A percentile compares a stretch with the other conserved stretches of the same genome.
These are phyloP conservation scores for Phoronis australis DNA, from an alignment of 2,888 invertebrate genomes.

Conservation along the genomic window DNA sequence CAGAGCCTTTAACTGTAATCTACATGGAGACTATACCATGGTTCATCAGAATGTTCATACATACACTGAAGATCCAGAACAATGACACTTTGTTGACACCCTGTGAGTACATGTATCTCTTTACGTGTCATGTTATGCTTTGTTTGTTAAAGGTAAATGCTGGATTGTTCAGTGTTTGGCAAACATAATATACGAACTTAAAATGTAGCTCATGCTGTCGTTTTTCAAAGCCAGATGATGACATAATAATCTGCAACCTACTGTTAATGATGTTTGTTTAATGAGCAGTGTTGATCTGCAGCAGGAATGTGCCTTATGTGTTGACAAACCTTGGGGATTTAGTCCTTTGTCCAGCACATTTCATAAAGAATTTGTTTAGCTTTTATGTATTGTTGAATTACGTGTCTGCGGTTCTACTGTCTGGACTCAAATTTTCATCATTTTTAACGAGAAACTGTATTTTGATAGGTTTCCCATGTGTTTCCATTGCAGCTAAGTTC, in stretches of 20 bases:
- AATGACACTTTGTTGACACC: conserved; percentile 30
- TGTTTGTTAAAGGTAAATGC: neutral
- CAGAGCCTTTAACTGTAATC: conserved; percentile 63
- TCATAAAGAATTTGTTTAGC: no score
- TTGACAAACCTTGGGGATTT: no score
- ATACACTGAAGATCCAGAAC: conserved; percentile 68
- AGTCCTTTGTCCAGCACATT: no score
- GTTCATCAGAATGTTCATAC: conserved; percentile 69
- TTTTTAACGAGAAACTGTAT: no score
- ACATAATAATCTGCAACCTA: no score
- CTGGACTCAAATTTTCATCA: no score
- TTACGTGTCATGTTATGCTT: neutral
- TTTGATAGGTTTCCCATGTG: neutral
- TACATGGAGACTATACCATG: conserved; percentile 76
- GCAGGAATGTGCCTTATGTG: no score
- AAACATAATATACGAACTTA: neutral
- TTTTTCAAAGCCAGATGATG: no score
- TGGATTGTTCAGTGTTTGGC: neutral
- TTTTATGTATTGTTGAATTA: no score
- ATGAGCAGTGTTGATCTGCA: no score
- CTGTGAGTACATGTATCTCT: conserved; percentile 22
- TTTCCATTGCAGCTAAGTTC: conserved; percentile 28
- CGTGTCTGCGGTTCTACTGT: no score
- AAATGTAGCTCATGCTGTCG: neutral
- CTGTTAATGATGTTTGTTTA: no score